phyloP scores from a whole-genome alignment of 2,888 invertebrate species.

The Sthenelais limicola region DNA sequence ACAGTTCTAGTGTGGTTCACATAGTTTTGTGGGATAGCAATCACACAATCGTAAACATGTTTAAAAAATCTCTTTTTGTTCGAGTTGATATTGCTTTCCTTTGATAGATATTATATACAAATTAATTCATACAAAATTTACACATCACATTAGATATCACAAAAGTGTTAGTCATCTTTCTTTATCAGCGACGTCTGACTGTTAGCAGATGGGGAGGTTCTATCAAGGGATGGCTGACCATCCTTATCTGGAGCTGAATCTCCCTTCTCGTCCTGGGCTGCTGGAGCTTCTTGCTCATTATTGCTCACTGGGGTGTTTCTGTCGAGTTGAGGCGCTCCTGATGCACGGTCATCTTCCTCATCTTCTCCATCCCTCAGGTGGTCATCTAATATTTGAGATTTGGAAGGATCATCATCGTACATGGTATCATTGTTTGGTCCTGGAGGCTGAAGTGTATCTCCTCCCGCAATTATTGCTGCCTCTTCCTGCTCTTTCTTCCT shows the following conservation, averaged over 20 bases:
- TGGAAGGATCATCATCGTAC: slow-evolving; percentile 5
- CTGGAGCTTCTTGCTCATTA: too few species aligned
- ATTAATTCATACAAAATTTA: not conserved
- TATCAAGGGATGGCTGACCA: not conserved
- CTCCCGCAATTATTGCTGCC: too few species aligned
- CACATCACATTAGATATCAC: not conserved
- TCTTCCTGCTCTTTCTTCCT: slow-evolving; percentile 3
- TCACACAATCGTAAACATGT: too few species aligned
- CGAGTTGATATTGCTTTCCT: too few species aligned
- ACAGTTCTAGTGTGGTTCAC: too few species aligned
- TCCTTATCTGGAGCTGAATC: too few species aligned
- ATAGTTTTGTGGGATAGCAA: too few species aligned
- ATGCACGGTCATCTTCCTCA: slow-evolving; percentile 1
- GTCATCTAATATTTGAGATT: slow-evolving; percentile 9
- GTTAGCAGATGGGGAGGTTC: not conserved
- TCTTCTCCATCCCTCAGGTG: slow-evolving; percentile 18
- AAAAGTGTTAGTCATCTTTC: not conserved
- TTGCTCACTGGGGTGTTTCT: too few species aligned
- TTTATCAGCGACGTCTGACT: slow-evolving; percentile 15
- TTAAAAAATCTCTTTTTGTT: too few species aligned
- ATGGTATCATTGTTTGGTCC: not conserved
- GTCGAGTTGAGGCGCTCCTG: too few species aligned
- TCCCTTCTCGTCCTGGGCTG: too few species aligned
- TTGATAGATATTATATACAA: not conserved
- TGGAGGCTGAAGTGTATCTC: not conserved